phyloP scores from a whole-genome alignment of 2,113 vertebrate genomes.

The Proteles cristata region DNA sequence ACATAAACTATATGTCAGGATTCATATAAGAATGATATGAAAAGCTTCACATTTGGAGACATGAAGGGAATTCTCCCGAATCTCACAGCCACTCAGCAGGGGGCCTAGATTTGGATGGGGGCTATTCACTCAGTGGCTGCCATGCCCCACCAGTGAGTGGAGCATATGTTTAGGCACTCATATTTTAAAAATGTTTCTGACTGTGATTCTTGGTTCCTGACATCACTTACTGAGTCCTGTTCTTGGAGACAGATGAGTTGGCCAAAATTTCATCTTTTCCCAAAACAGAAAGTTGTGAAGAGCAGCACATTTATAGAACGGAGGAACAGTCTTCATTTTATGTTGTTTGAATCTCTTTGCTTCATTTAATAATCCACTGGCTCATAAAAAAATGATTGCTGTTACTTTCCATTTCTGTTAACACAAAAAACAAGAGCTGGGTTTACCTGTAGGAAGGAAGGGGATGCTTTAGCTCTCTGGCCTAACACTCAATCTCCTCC shows the following conservation, averaged over 20 bases:
- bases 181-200: not conserved
- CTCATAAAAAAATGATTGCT: not conserved
- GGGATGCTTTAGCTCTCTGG: not conserved
- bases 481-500: not conserved
- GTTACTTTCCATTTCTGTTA: constrained; percentile 24
- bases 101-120: too few species aligned
- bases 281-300: not conserved
- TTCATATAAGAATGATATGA: not conserved
- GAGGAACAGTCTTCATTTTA: not conserved
- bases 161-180: not conserved
- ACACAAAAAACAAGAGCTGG: not conserved
- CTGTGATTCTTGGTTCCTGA: not conserved
- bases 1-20: not conserved
- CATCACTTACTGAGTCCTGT: not conserved
- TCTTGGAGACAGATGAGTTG: not conserved
- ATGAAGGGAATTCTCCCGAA: not conserved
- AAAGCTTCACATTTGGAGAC: not conserved
- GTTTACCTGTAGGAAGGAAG: not conserved
- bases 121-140: not conserved
- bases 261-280: not conserved
- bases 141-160: not conserved
- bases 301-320: not conserved
- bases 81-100: not conserved
- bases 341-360: not conserved
- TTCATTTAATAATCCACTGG: not conserved